Percentiles rank a stretch among this genome's conserved stretches.
phyloP scores from a whole-genome alignment of 2,888 invertebrate genomes.

The Cybosia mesomella region DNA sequence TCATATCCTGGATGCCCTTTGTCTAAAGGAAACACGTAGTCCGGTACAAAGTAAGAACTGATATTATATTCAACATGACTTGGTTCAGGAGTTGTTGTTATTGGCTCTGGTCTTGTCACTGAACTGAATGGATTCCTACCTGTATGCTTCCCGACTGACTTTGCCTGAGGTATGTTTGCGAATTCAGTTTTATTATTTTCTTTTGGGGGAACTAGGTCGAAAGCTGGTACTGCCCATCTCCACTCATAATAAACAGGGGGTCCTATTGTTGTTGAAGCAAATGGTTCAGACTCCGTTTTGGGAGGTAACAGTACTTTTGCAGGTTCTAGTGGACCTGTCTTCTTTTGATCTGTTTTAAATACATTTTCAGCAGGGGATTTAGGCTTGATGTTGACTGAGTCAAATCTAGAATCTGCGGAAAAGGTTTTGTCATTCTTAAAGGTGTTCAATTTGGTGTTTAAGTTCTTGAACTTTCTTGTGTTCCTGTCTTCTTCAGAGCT shows the following conservation, averaged over 20 bases:
- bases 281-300: constrained; percentile 74
- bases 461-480: constrained; percentile 69
- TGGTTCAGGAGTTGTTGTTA: constrained; percentile 60
- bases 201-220: constrained; percentile 87
- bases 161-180: constrained; percentile 56
- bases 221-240: constrained; percentile 89
- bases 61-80: constrained; percentile 85
- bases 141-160: constrained; percentile 44
- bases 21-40: constrained; percentile 88
- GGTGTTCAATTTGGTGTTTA: constrained; percentile 63
- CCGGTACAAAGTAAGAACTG: constrained; percentile 88
- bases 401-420: constrained; percentile 62
- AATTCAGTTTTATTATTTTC: constrained; percentile 69
- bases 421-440: constrained; percentile 67
- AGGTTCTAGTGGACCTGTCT: constrained; percentile 57
- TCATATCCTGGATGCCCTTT: constrained; percentile 87
- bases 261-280: constrained; percentile 85
- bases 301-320: constrained; percentile 84
- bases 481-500: constrained; percentile 77
- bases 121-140: constrained; percentile 72
- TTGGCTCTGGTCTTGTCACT: constrained; percentile 67
- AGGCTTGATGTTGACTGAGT: constrained; percentile 70
- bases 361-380: constrained; percentile 35
- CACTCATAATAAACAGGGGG: constrained; percentile 89
- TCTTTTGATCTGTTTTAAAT: constrained; percentile 25